A percentile compares a stretch with the other conserved stretches of the same genome.
These are phyloP conservation scores for Pseudoatta argentina DNA, from an alignment of 1,140 invertebrate genomes.

Conservation along the genomic window DNA sequence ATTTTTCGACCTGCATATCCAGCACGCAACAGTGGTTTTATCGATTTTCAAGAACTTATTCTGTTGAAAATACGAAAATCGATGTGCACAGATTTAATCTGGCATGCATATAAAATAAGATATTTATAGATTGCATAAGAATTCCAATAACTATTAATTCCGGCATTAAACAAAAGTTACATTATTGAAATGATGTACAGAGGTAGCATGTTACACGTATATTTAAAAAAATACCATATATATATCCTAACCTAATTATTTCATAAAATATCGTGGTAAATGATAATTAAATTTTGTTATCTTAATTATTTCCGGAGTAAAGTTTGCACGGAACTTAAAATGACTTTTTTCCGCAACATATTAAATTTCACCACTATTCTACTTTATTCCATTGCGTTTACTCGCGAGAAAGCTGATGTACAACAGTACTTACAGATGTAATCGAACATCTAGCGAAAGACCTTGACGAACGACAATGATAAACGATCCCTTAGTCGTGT, in stretches of 20 bases:
- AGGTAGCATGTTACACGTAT: not conserved
- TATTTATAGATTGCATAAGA: not conserved
- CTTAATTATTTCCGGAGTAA: constrained; percentile 32
- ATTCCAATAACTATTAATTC: not conserved
- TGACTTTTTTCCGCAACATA: not conserved
- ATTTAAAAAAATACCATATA: not conserved
- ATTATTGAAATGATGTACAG: not conserved
- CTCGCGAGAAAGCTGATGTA: constrained; percentile 47
- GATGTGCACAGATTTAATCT: not conserved
- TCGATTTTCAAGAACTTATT: constrained; percentile 56
- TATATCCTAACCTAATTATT: constrained; percentile 6
- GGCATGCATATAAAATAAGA: not conserved
- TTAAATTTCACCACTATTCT: constrained; percentile 24
- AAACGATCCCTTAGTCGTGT: constrained; percentile 71
- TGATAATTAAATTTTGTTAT: constrained; percentile 15
- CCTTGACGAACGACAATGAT: constrained; percentile 71
- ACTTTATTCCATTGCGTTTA: constrained; percentile 5
- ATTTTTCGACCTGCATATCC: constrained; percentile 35
- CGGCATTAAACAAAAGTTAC: not conserved
- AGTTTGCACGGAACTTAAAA: constrained; percentile 3
- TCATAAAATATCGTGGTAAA: not conserved
- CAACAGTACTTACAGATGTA: constrained; percentile 42
- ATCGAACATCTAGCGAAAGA: constrained; percentile 61
- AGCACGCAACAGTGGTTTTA: constrained; percentile 20
- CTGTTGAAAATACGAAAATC: not conserved